Percentiles rank a stretch among this genome's conserved stretches.
phyloP scores from a whole-genome alignment of 2,888 invertebrate species.

The Ashinkailepas kermadecensis region DNA sequence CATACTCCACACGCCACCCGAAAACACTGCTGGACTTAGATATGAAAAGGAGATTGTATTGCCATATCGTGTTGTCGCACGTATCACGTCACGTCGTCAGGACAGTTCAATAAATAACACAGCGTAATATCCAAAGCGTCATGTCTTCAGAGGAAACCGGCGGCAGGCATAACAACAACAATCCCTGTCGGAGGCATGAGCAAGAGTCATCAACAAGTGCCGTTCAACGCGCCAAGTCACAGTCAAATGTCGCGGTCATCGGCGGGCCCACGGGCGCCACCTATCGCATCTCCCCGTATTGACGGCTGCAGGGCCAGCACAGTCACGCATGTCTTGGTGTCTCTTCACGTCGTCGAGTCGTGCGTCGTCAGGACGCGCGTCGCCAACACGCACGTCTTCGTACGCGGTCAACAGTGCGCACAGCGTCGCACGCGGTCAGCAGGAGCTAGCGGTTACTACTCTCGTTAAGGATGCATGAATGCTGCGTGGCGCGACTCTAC shows the following conservation, averaged over 20 bases:
- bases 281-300: background rate
- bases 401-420: background rate
- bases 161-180: background rate
- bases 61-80: background rate
- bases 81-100: slow-evolving; percentile 11
- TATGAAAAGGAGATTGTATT: slow-evolving; percentile 5
- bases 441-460: background rate
- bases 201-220: background rate
- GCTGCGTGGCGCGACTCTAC: background rate
- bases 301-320: background rate
- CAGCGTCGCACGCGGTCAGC: background rate
- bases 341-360: background rate
- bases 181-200: slow-evolving; percentile 3
- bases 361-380: too few species aligned
- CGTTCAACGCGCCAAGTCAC: background rate
- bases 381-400: background rate
- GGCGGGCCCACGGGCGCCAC: background rate
- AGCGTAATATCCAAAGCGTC: slow-evolving; percentile 9
- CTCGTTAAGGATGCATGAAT: slow-evolving; percentile 16
- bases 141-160: background rate
- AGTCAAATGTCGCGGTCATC: background rate
- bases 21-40: background rate
- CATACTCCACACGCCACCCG: too few species aligned
- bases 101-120: slow-evolving; percentile 9
- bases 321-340: background rate